A percentile compares a stretch with the other conserved stretches of the same genome.
These are phyloP conservation scores for Lepidurus couesii DNA, from an alignment of 1,140 invertebrate species.

Conservation along the genomic window DNA sequence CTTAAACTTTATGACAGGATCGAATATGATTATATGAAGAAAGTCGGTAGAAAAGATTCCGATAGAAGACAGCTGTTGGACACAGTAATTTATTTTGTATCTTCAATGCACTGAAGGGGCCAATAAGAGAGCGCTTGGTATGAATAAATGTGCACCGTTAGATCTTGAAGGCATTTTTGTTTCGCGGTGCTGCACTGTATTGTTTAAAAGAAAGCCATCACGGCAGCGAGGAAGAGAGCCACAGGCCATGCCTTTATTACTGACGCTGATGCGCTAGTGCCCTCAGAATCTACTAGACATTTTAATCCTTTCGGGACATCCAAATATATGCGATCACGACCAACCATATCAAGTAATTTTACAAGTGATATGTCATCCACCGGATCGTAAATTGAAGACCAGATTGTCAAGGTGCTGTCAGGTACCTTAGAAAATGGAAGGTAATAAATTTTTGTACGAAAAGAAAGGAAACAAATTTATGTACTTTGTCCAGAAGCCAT, in stretches of 20 bases:
- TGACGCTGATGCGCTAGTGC: neutral
- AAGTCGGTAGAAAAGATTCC: slow-evolving; percentile 9
- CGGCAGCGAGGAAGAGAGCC: neutral
- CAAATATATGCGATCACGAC: slow-evolving; percentile 30
- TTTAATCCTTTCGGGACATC: slow-evolving; percentile 29
- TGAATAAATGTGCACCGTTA: no score
- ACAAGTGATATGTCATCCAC: slow-evolving; percentile 33
- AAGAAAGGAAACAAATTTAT: no score
- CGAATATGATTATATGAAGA: slow-evolving; percentile 27
- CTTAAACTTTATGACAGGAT: slow-evolving; percentile 42
- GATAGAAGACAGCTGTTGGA: neutral
- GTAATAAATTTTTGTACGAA: no score
- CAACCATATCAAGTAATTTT: neutral
- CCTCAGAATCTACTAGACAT: neutral
- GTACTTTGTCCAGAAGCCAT: no score
- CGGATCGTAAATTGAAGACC: slow-evolving; percentile 52
- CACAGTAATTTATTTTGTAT: neutral
- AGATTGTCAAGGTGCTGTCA: slow-evolving; percentile 60
- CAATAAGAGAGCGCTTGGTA: no score
- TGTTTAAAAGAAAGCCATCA: neutral
- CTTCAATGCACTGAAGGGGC: no score
- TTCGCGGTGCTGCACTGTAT: neutral
- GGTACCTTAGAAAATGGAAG: no score
- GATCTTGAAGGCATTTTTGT: no score
- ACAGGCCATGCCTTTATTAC: neutral